A percentile compares a stretch with the other conserved stretches of the same genome.
These are phyloP conservation scores for Montipora capitata DNA, from an alignment of 92 coral and sea anemone genomes.

Conservation along the genomic window DNA sequence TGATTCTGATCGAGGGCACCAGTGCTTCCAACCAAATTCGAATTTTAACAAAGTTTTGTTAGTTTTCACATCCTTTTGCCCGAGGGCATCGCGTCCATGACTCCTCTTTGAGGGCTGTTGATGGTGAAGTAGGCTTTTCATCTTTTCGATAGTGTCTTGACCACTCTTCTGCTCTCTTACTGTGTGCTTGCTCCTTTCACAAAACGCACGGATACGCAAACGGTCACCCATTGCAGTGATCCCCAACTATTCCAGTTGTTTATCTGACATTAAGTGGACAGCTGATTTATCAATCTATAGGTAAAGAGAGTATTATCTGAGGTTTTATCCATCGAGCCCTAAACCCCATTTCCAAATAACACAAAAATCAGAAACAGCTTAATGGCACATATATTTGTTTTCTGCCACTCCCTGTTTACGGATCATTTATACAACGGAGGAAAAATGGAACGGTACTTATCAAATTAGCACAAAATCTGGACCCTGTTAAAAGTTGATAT, in stretches of 20 bases:
- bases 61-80: not conserved
- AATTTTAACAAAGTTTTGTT: not conserved
- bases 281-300: conserved; percentile 22
- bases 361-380: too few relatives aligned
- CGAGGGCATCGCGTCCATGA: not conserved
- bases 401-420: too few relatives aligned
- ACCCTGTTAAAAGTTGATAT: too few relatives aligned
- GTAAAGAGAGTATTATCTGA: not conserved
- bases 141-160: not conserved
- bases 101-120: not conserved
- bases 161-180: not conserved
- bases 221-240: conserved; percentile 22
- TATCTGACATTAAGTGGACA: not conserved
- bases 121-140: conserved; percentile 11
- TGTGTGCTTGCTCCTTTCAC: not conserved
- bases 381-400: too few relatives aligned
- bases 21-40: conserved; percentile 9
- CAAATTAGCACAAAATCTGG: too few relatives aligned
- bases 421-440: too few relatives aligned
- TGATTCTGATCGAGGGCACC: not conserved
- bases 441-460: too few relatives aligned
- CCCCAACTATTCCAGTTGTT: conserved; percentile 22
- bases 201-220: conserved; percentile 20
- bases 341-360: not conserved
- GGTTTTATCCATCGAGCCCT: not conserved